A percentile compares a stretch with the other conserved stretches of the same genome.
These are phyloP conservation scores for Ranitomeya imitator DNA, from an alignment of 2,113 vertebrate genomes.

Conservation along the genomic window DNA sequence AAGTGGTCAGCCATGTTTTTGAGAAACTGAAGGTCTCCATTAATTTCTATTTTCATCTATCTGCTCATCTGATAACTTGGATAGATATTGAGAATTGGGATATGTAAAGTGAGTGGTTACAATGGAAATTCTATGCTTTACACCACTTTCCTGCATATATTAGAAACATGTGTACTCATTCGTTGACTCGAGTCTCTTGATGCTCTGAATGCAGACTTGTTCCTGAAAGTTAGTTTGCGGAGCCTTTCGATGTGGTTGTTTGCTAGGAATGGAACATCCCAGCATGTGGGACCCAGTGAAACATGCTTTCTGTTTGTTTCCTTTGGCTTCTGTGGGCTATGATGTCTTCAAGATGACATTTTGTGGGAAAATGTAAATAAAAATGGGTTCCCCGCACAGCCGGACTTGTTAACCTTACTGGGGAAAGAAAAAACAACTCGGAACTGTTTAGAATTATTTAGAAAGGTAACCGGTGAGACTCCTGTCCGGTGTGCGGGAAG, in stretches of 20 bases:
- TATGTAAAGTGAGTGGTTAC: constrained; percentile 34
- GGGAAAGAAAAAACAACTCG: constrained; percentile 62
- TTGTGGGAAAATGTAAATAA: constrained; percentile 70
- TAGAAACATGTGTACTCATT: constrained; percentile 72
- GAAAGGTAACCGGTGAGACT: constrained; percentile 9
- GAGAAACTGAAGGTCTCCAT: not conserved
- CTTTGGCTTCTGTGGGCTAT: constrained; percentile 78
- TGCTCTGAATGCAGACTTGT: constrained; percentile 69
- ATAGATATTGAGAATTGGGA: not conserved
- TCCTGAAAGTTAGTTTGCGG: constrained; percentile 63
- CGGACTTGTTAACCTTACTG: constrained; percentile 66
- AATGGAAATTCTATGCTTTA: constrained; percentile 55
- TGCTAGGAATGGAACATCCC: constrained; percentile 69
- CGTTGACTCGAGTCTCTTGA: constrained; percentile 69
- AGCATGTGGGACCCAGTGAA: constrained; percentile 75
- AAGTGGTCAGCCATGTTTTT: not conserved
- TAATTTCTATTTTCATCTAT: constrained; percentile 29
- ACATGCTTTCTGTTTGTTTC: constrained; percentile 76
- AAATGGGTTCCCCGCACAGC: constrained; percentile 60
- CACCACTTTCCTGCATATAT: constrained; percentile 71
- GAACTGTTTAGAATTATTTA: constrained; percentile 54
- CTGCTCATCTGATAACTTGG: constrained; percentile 13
- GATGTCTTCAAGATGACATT: constrained; percentile 75
- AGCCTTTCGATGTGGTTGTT: constrained; percentile 69
- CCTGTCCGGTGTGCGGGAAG: not conserved